Percentiles rank a stretch among this genome's conserved stretches.
phyloP scores from a whole-genome alignment of 2,797 vertebrate species.

The Sebastes iracundus region DNA sequence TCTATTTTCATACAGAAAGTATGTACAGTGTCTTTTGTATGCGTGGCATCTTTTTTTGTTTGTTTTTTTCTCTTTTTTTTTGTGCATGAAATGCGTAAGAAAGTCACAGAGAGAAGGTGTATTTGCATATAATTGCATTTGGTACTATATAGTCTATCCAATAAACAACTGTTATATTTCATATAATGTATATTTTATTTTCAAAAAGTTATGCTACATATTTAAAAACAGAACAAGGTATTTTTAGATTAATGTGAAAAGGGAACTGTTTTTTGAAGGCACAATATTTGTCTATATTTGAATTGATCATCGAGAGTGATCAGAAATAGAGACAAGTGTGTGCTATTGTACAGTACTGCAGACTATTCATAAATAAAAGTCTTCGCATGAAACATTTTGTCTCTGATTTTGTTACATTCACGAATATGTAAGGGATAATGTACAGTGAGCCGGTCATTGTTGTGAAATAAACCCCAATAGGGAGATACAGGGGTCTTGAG shows the following conservation, averaged over 20 bases:
- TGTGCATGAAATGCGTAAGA: slow-evolving; percentile 80
- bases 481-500: too few relatives aligned
- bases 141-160: slow-evolving; percentile 84
- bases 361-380: slow-evolving; percentile 86
- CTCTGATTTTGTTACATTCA: slow-evolving; percentile 23
- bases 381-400: slow-evolving; percentile 81
- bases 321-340: slow-evolving; percentile 74
- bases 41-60: slow-evolving; percentile 60
- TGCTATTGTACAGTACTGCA: slow-evolving; percentile 82
- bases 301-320: slow-evolving; percentile 72
- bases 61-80: slow-evolving; percentile 51
- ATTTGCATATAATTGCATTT: slow-evolving; percentile 85
- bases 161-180: slow-evolving; percentile 87
- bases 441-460: too few relatives aligned
- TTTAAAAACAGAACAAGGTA: slow-evolving; percentile 85
- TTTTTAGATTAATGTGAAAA: slow-evolving; percentile 86
- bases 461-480: too few relatives aligned
- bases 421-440: too few relatives aligned
- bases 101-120: slow-evolving; percentile 70
- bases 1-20: slow-evolving; percentile 87
- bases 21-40: slow-evolving; percentile 83
- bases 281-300: slow-evolving; percentile 77
- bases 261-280: slow-evolving; percentile 77
- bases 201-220: slow-evolving; percentile 79
- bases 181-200: slow-evolving; percentile 88